Evolutionary conservation across 2,888 invertebrate genomes (phyloP).

Genomic region (Cantharis rustica): DNA sequence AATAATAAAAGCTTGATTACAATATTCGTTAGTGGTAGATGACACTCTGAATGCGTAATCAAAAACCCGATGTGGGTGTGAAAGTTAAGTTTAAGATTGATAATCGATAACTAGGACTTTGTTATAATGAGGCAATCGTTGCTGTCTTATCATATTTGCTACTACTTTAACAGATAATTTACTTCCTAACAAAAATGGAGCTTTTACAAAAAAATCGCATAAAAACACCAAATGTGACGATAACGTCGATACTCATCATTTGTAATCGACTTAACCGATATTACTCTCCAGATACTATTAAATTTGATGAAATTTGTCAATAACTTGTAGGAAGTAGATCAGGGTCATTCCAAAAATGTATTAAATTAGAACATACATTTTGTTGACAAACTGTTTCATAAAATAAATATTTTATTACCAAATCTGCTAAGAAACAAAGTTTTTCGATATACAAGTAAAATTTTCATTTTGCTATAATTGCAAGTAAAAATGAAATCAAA

Average conservation of each 20-base stretch:
- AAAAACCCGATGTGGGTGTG: constrained; percentile 13
- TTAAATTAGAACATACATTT: background rate
- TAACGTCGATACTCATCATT: constrained; percentile 1
- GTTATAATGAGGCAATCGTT: constrained; percentile 14
- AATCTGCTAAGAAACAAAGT: background rate
- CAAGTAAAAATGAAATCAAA: background rate
- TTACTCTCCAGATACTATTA: constrained; percentile 3
- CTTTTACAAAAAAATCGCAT: background rate
- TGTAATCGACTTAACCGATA: constrained; percentile 10
- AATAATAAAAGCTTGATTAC: constrained; percentile 22
- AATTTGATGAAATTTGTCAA: background rate
- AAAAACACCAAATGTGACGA: background rate
- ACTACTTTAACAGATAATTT: background rate
- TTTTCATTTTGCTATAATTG: background rate
- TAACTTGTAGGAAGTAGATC: background rate
- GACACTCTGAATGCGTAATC: constrained; percentile 23
- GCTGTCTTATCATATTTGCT: background rate
- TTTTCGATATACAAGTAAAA: background rate
- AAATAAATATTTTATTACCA: background rate
- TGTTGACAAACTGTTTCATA: background rate
- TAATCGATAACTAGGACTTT: constrained; percentile 23
- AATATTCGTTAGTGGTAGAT: constrained; percentile 17
- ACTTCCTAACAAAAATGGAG: background rate
- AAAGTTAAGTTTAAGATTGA: constrained; percentile 21
- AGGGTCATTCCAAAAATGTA: background rate